Percentiles rank a stretch among this genome's conserved stretches.
phyloP scores from a whole-genome alignment of 2,113 vertebrate genomes.

The Heloderma charlesbogerti region DNA sequence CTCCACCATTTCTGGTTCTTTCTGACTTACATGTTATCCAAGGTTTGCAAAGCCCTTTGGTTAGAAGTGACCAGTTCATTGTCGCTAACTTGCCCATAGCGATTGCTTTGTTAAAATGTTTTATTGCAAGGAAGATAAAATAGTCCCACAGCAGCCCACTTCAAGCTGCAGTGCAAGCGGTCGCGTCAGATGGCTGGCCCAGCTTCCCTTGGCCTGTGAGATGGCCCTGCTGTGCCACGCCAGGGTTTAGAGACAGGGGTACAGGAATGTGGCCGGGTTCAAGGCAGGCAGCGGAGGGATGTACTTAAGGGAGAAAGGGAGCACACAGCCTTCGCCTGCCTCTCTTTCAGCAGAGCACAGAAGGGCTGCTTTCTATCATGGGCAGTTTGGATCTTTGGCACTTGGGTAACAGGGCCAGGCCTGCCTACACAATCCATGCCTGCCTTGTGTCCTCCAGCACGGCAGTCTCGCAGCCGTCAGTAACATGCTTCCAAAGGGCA shows the following conservation, averaged over 20 bases:
- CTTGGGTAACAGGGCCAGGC: background rate
- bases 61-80: background rate
- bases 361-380: background rate
- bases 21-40: background rate
- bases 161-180: background rate
- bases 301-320: too few species aligned
- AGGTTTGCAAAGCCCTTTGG: conserved; percentile 32
- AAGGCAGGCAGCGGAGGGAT: background rate
- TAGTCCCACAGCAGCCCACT: background rate
- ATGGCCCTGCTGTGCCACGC: background rate
- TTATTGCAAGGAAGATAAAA: background rate
- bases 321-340: background rate
- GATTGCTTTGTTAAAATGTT: background rate
- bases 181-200: accelerated
- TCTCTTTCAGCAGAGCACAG: background rate
- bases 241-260: background rate
- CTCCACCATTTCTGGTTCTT: background rate
- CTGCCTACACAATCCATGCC: accelerated
- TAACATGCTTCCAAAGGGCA: background rate
- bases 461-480: background rate
- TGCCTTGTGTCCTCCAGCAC: background rate
- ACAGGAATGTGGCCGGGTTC: too few species aligned
- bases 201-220: too few species aligned
- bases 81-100: background rate
- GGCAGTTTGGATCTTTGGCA: background rate